Conservation (phyloP, 2,113 vertebrate species). For the Syrrhaptes paradoxus region DNA sequence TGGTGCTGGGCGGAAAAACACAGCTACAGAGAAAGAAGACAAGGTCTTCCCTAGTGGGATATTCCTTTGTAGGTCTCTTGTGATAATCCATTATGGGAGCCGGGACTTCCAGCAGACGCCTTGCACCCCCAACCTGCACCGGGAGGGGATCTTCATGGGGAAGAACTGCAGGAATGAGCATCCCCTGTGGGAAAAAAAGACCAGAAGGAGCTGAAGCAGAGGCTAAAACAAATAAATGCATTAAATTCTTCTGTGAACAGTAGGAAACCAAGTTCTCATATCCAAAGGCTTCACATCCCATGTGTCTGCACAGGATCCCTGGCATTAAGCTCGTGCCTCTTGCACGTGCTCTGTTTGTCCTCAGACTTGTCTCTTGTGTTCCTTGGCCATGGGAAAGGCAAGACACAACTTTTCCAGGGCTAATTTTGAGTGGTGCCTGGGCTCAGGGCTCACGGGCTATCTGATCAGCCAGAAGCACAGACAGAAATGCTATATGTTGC, state of each 20-base stretch:
- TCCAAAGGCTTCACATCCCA: neutral
- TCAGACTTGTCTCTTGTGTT: neutral
- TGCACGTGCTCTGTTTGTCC: neutral
- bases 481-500: neutral
- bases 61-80: neutral
- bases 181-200: neutral
- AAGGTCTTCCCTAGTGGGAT: neutral
- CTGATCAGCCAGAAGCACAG: neutral
- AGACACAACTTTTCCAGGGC: neutral
- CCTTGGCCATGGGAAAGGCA: neutral
- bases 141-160: neutral
- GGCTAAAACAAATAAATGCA: neutral
- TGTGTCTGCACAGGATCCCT: neutral
- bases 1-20: neutral
- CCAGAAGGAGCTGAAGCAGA: neutral
- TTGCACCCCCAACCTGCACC: neutral
- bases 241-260: neutral
- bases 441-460: neutral
- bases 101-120: fast-evolving
- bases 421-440: neutral
- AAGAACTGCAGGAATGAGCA: neutral
- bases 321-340: fast-evolving
- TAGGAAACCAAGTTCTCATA: neutral
- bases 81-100: neutral
- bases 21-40: neutral